Evolutionary conservation across 2,113 vertebrate genomes (phyloP).

Genomic region (Corvus cornix): DNA sequence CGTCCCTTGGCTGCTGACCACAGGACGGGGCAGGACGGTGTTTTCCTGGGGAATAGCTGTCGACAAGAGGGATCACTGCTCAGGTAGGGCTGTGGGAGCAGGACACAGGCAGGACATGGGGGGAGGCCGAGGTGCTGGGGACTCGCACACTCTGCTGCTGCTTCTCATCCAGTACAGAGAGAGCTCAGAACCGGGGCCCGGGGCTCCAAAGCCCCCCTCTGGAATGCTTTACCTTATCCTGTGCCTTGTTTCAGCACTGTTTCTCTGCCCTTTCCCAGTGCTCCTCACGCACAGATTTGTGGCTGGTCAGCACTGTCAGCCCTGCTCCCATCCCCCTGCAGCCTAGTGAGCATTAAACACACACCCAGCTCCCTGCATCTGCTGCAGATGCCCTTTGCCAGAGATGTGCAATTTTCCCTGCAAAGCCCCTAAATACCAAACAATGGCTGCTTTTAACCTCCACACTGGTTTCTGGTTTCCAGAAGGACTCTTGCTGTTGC

Average conservation of each 20-base stretch:
- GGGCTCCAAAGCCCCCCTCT: neutral
- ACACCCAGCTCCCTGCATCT: neutral
- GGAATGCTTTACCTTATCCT: neutral
- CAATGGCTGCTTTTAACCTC: neutral
- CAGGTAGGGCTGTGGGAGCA: neutral
- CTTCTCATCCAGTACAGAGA: neutral
- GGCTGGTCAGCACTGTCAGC: neutral
- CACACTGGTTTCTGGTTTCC: neutral
- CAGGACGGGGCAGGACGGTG: neutral
- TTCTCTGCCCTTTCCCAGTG: neutral
- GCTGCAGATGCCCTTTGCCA: neutral
- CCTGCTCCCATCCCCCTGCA: neutral
- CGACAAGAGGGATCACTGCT: neutral
- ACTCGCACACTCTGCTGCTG: neutral
- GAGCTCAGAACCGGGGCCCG: neutral
- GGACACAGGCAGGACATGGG: neutral
- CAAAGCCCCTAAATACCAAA: neutral
- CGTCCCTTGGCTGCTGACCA: accelerated
- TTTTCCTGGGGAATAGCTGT: neutral
- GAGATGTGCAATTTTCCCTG: neutral
- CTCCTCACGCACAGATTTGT: neutral
- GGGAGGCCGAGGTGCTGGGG: neutral
- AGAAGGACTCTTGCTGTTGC: neutral
- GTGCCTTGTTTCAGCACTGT: accelerated
- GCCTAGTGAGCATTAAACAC: accelerated